Base-by-base conservation (phyloP, 2,113 vertebrate genomes). In the Paramisgurnus dabryanus region DNA sequence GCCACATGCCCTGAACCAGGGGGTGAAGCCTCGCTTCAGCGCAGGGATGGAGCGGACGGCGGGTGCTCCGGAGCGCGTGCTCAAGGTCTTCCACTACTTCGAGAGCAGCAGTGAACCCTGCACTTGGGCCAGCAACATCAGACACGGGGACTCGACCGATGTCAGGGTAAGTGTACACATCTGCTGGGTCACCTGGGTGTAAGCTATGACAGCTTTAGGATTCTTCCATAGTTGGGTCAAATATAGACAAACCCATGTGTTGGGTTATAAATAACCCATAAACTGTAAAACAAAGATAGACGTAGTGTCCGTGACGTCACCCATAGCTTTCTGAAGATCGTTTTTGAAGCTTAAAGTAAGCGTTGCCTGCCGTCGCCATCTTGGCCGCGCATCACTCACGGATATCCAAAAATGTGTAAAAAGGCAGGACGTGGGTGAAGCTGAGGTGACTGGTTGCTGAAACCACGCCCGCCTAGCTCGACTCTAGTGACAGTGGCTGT, bases 41-140 rank as follows among this genome's bases (percentile, higher is more conserved):
- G 89, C 92, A 11, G 95, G 95, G 4, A 93, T 94, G 85, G 96
- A 99, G 74, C 94, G 98, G 8, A 95, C 96, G 53, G 93, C 95
- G 0, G 96, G 95, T 76, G 88, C 95, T 55, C 95, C 96, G 93
- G 98, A 99, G 88, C 90, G 97, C 41, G 94, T 99, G 70, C 89
- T 99, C 0, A 96, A 96, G 88, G 96, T 99, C 91, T 98, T 96
- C 90, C 97, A 99, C 90, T 98, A 98, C 85, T 99, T 99, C 80
- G 98, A 99, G 85, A 96, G 77, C 58, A 96, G 89, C 89, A 98
- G 92, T 3, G 98, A 99, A 80, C 97, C 98, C 0, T 90, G 94
- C 71, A 97, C 92, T 0, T 99, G 97, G 97, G 95, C 96, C 18
- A 99, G 96, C 89, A 98, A 95, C 65, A 96, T 99, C 87, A 91